Percentiles rank a stretch among this genome's conserved stretches.
phyloP scores from a whole-genome alignment of 2,888 invertebrate species.

The Rutpela maculata region DNA sequence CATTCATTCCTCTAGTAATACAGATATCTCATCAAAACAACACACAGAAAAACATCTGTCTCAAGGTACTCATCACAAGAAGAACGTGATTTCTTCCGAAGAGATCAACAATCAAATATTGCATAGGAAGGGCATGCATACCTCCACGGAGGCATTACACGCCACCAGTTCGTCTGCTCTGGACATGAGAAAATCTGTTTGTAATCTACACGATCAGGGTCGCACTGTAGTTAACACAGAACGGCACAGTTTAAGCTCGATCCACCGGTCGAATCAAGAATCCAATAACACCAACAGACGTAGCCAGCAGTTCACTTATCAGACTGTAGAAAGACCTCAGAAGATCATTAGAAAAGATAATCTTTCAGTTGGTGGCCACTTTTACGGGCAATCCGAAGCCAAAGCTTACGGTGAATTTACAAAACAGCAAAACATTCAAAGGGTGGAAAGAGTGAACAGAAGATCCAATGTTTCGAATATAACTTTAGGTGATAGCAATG shows the following conservation, averaged over 20 bases:
- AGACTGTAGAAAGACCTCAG: conserved; percentile 78
- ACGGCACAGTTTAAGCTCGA: conserved; percentile 85
- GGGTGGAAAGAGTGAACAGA: conserved; percentile 78
- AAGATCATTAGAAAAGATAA: conserved; percentile 81
- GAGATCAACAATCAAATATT: conserved; percentile 86
- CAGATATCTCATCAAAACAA: conserved; percentile 49
- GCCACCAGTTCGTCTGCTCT: conserved; percentile 85
- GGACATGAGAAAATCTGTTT: conserved; percentile 87
- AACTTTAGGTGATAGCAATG: conserved; percentile 81
- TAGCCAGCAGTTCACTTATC: conserved; percentile 68
- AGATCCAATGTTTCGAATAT: conserved; percentile 86
- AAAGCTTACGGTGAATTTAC: conserved; percentile 83
- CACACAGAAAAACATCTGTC: conserved; percentile 42
- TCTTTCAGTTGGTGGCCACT: conserved; percentile 83
- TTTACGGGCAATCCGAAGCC: conserved; percentile 84
- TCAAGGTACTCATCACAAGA: conserved; percentile 77
- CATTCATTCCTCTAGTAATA: conserved; percentile 55
- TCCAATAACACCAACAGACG: conserved; percentile 75
- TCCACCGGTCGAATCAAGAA: conserved; percentile 82
- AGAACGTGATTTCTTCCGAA: conserved; percentile 85
- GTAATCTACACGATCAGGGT: conserved; percentile 85
- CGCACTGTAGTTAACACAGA: conserved; percentile 83
- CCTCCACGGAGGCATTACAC: conserved; percentile 84
- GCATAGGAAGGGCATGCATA: conserved; percentile 83
- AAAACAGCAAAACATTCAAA: conserved; percentile 74